Base-by-base conservation (phyloP, 1,140 invertebrate species). In the Cotesia chilonis region DNA sequence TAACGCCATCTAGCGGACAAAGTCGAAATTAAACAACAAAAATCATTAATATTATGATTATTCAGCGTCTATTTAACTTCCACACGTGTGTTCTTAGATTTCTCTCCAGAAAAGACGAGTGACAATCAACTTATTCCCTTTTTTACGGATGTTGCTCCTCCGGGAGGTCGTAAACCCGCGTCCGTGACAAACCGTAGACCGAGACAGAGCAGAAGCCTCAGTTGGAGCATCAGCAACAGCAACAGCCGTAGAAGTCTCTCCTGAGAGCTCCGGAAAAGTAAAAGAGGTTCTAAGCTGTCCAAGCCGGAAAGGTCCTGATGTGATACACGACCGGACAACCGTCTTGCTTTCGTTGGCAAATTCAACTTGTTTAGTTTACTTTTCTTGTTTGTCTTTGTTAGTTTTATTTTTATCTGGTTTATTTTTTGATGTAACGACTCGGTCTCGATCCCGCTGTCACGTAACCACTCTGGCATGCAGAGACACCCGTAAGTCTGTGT, bases 211-310 rank as follows among this genome's bases (percentile, higher is more conserved):
- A 59, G 17, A 1, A 59, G 41, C 10, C 2, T 6, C 41, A 47
- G 41, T 10, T 17, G 17, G 1, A 17, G 17, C 17, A 47, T 2
- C 41, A 47, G 10, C 41, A 47, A 9, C 41, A 47, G 41, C 41
- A 47, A 9, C 41, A 47, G 41, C 41, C 10, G 10, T 4, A 47
- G 41, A 47, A 47, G 41, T 59, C 57, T 59, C 57, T 59, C 57
- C 5, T 5, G 57, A 59, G 57, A 59, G 57, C 6, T 5, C 17
- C 57, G 14, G 20, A 59, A 28, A 59, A 59, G 57, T 59, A 59
- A 59, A 59, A 59, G 57, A 59, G 57, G 57, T 59, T 59, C 57
- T 59, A 59, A 59, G 14, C 57, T 59, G 57, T 59, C 57, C 57
- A 17, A 59, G 20, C 14, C 20, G 57, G 57, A 59, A 59, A 59